A percentile compares a stretch with the other conserved stretches of the same genome.
phyloP scores from a whole-genome alignment of 2,888 invertebrate species.

The Lochmaea capreae region DNA sequence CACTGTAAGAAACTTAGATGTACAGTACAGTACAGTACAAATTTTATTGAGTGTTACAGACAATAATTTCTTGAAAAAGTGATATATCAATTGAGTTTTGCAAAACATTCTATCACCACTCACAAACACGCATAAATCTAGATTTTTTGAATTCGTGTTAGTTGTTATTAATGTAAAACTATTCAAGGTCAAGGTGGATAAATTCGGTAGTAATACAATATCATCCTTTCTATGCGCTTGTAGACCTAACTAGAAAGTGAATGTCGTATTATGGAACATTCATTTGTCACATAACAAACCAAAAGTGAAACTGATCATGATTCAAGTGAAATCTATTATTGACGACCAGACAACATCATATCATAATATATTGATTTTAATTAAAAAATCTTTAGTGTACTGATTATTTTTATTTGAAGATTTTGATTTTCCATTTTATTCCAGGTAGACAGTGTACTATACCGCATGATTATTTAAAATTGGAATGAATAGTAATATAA shows the following conservation, averaged over 20 bases:
- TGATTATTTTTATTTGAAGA: too few species aligned
- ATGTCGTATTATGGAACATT: conserved; percentile 15
- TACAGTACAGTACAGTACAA: too few species aligned
- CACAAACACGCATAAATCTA: too few species aligned
- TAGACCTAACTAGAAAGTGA: conserved; percentile 20
- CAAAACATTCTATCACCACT: too few species aligned
- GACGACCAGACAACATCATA: not conserved
- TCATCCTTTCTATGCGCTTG: conserved; percentile 5
- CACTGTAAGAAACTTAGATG: too few species aligned
- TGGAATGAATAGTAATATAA: too few species aligned
- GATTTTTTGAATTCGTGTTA: too few species aligned
- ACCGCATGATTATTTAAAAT: too few species aligned
- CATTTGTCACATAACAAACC: conserved; percentile 18
- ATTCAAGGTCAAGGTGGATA: conserved; percentile 9
- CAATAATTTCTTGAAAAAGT: too few species aligned
- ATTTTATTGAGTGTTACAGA: too few species aligned
- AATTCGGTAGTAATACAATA: conserved; percentile 2
- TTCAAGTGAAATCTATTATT: conserved; percentile 16
- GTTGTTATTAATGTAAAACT: not conserved
- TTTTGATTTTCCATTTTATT: not conserved
- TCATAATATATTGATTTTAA: not conserved
- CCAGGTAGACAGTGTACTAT: too few species aligned
- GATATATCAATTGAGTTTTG: too few species aligned
- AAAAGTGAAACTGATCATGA: conserved; percentile 19
- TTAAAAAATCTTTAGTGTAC: not conserved